Evolutionary conservation across 1,140 invertebrate genomes (phyloP), one percentile per base, ranked within the genome.

Genomic region (Drosophila jambulina): DNA sequence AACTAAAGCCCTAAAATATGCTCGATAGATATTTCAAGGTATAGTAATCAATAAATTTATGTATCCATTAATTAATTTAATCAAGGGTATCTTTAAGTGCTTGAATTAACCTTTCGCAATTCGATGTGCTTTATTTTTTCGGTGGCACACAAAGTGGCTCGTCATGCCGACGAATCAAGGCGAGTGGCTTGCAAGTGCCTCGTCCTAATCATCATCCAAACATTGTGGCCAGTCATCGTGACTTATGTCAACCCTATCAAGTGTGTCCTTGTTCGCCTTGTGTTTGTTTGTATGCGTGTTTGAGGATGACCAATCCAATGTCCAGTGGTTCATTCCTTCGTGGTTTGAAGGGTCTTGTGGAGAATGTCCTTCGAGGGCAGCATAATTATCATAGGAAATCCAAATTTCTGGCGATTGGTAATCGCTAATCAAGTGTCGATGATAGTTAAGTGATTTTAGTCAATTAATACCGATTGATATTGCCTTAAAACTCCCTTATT

Each of bases 191-290:
- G 12, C 45, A 60, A 74, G 70, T 59, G 56, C 68, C 69, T 51
- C 36, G 29, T 72, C 36, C 67, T 72, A 72, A 72, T 72, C 69
- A 72, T 72, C 69, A 59, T 43, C 36, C 54, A 72, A 74, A 60
- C 68, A 72, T 74, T 74, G 45, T 74, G 70, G 70, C 70, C 68
- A 74, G 70, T 74, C 70, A 74, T 74, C 29, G 54, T 72, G 70
- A 60, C 67, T 72, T 72, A 43, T 74, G 70, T 74, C 68, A 74
- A 72, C 70, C 45, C 54, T 46, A 72, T 74, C 70, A 74, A 74
- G 67, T 72, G 45, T 74, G 70, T 74, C 70, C 68, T 72, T 60
- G 70, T 61, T 29, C 12, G 13, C 13, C 19, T 23, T 36, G 34
- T 64, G 27, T n/a, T 43, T 36, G 34, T 46, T 17, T 29, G 42